Percentiles rank a stretch among this genome's conserved stretches.
Evolutionary conservation across 2,797 vertebrate genomes (phyloP).

Genomic region (Setipinna tenuifilis): DNA sequence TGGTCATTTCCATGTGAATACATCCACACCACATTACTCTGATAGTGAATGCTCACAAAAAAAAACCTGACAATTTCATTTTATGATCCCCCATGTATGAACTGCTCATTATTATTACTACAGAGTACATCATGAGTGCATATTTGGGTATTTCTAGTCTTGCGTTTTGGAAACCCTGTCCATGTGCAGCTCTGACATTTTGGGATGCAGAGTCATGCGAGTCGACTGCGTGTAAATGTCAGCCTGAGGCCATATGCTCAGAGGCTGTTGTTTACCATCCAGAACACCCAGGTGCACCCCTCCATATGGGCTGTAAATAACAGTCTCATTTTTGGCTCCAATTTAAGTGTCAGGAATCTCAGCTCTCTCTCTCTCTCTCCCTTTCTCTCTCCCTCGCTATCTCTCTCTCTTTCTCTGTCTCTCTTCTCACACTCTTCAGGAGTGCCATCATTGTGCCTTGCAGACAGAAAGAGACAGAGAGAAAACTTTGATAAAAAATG

Average conservation of each 20-base stretch:
- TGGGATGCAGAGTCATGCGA: conserved; percentile 56
- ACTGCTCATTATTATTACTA: background rate
- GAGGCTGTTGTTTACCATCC: conserved; percentile 52
- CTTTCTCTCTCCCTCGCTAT: no score
- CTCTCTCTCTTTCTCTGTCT: no score
- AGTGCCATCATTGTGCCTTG: background rate
- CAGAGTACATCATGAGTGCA: background rate
- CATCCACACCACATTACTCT: conserved; percentile 1
- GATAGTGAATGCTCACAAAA: background rate
- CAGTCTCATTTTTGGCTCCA: conserved; percentile 40
- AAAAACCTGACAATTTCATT: background rate
- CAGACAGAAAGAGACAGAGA: conserved; percentile 10
- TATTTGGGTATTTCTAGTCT: background rate
- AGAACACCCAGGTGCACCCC: conserved; percentile 56
- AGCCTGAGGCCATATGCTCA: conserved; percentile 57
- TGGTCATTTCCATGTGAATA: background rate
- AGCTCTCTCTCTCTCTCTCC: background rate
- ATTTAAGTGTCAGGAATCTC: conserved; percentile 40
- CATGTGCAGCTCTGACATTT: conserved; percentile 61
- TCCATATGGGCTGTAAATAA: conserved; percentile 50
- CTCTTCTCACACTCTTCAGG: background rate
- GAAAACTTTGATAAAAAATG: background rate
- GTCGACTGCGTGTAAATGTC: conserved; percentile 70
- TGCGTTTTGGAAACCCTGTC: conserved; percentile 3
- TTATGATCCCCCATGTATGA: background rate